Evolutionary conservation across 2,113 vertebrate genomes (phyloP).

Genomic region (Pelvicachromis taeniatus): DNA sequence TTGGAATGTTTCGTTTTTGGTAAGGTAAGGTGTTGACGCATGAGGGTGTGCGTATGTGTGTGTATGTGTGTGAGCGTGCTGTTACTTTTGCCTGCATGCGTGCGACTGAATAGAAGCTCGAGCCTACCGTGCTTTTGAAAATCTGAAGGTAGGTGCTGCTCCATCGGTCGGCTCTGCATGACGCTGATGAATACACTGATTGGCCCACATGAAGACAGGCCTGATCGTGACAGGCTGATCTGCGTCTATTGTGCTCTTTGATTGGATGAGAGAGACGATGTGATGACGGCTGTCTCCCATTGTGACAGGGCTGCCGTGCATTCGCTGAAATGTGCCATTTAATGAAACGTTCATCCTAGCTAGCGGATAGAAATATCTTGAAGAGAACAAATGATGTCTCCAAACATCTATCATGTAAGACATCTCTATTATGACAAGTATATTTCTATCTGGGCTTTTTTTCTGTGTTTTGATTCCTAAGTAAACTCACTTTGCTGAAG

Average conservation of each 20-base stretch:
- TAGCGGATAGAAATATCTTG: slow-evolving; percentile 30
- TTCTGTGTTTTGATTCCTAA: slow-evolving; percentile 15
- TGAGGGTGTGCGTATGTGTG: background rate
- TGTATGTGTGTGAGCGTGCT: background rate
- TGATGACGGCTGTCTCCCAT: slow-evolving; percentile 35
- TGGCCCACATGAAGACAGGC: slow-evolving; percentile 52
- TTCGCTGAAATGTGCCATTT: slow-evolving; percentile 12
- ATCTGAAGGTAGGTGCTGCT: slow-evolving; percentile 62
- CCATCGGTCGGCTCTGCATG: slow-evolving; percentile 48
- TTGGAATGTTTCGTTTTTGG: slow-evolving; percentile 24
- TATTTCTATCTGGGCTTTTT: slow-evolving; percentile 4
- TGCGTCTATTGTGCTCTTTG: slow-evolving; percentile 54
- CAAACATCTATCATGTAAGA: background rate
- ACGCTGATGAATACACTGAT: slow-evolving; percentile 69
- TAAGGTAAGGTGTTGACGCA: slow-evolving; percentile 56
- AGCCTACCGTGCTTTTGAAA: slow-evolving; percentile 26
- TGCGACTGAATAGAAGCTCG: slow-evolving; percentile 6
- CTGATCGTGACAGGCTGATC: slow-evolving; percentile 36
- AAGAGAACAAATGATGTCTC: slow-evolving; percentile 26
- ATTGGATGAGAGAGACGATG: slow-evolving; percentile 56
- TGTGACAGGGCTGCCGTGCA: slow-evolving; percentile 16
- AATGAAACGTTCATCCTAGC: slow-evolving; percentile 28
- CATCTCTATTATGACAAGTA: background rate
- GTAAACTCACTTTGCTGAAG: background rate
- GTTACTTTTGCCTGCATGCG: slow-evolving; percentile 10